Base-by-base conservation (phyloP, 2,797 vertebrate species). In the Malacoraja senta region DNA sequence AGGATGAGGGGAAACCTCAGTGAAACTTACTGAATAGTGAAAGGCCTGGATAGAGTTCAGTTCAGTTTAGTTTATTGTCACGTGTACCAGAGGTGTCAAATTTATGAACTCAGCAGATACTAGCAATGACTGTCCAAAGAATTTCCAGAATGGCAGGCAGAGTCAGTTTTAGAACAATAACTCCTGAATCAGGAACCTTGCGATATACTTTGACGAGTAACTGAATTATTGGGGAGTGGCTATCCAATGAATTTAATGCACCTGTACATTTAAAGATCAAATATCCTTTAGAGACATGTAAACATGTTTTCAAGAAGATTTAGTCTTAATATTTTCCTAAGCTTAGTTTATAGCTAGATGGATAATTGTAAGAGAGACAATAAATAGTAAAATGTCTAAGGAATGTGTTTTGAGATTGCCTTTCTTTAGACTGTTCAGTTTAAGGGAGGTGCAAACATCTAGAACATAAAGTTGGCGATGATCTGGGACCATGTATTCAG, bases 161-260 rank as follows among this genome's bases (percentile, higher is more conserved):
- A n/a, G 63, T 35, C 84, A 88, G n/a, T 35, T 35, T 68, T 68
- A 63, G 24, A 68, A 19, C n/a, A 35, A 68, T 68, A 88, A 63
- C 13, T 68, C 84, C 65, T 68, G 84, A 65, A 38, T 65, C 84
- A 65, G n/a, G n/a, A 68, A 86, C 63, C 15, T 68, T 61, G n/a
- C 61, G 29, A 86, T 63, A 13, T n/a, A 61, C 29, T 32, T 1
- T 17, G 63, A 68, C 29, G 3, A 88, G 21, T 63, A 61, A 68
- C 63, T 68, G 7, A 68, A 68, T 88, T 35, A 88, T 68, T 68
- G n/a, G 61, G n/a, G 17, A 15, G 8, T 15, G 1, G 58, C 15
- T 86, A 86, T 32, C 83, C 83, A 86, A 86, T 65, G 4, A 86
- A 86, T 65, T 63, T 65, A 65, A 86, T 86, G 61, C n/a, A 19